Percentiles rank a stretch among this genome's conserved stretches.
phyloP scores from a whole-genome alignment of 2,113 vertebrate genomes.

The Melanotaenia duboulayi region DNA sequence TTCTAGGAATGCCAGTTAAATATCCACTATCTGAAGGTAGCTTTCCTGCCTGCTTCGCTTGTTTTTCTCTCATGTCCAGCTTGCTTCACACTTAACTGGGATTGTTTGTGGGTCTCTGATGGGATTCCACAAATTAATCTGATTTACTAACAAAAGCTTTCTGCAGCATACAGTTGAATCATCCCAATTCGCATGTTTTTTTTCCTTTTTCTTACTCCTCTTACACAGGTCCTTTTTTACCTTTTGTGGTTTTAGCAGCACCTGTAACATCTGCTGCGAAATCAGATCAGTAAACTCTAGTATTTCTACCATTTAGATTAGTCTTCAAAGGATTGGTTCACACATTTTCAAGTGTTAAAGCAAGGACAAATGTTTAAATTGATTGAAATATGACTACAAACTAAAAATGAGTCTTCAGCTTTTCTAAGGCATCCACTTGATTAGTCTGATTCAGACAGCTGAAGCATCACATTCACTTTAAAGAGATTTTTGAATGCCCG shows the following conservation, averaged over 20 bases:
- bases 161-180: conserved; percentile 34
- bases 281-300: conserved; percentile 2
- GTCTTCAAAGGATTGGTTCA: background rate
- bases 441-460: background rate
- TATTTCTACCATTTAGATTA: conserved; percentile 11
- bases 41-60: conserved; percentile 57
- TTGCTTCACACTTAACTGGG: conserved; percentile 54
- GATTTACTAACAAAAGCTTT: conserved; percentile 82
- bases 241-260: background rate
- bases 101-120: conserved; percentile 76
- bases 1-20: conserved; percentile 88
- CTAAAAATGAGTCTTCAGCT: background rate
- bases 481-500: background rate
- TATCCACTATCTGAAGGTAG: conserved; percentile 89
- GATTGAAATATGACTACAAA: background rate
- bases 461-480: conserved; percentile 1
- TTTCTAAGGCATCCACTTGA: background rate
- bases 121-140: conserved; percentile 77
- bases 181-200: conserved; percentile 26
- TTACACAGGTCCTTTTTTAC: background rate
- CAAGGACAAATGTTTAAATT: background rate
- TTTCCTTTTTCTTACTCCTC: conserved; percentile 8
- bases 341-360: conserved; percentile 6
- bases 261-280: background rate
- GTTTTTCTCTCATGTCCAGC: conserved; percentile 32